phyloP scores from a whole-genome alignment of 2,113 vertebrate species.

The Xenotilapia leptura region DNA sequence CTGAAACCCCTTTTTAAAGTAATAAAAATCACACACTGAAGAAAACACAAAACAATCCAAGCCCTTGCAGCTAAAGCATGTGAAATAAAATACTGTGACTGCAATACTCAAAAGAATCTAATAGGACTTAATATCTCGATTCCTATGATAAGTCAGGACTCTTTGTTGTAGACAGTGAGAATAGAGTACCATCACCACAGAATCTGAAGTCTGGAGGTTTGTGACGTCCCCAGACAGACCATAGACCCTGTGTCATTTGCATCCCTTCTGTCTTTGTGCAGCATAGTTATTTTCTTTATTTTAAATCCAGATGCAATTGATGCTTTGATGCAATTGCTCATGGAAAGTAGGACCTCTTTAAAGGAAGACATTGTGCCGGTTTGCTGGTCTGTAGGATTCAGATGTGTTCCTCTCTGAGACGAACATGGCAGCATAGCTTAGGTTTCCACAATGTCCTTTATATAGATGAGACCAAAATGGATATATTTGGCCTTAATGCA shows the following conservation, averaged over 20 bases:
- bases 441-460: neutral
- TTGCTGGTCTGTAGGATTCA: neutral
- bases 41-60: neutral
- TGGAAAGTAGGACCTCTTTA: neutral
- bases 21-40: neutral
- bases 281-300: neutral
- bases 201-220: neutral
- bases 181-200: neutral
- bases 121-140: neutral
- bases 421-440: neutral
- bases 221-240: neutral
- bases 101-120: neutral
- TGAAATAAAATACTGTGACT: neutral
- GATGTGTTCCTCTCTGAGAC: neutral
- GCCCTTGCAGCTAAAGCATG: rapidly evolving
- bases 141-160: neutral
- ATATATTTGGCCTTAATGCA: neutral
- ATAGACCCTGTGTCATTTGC: neutral
- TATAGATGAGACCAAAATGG: neutral
- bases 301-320: neutral
- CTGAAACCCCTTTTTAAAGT: neutral
- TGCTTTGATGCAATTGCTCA: neutral
- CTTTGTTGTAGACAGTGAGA: neutral
- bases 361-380: neutral
- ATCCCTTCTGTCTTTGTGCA: neutral